Evolutionary conservation across 2,113 vertebrate species (phyloP).

Genomic region (Nesogale talazaci): DNA sequence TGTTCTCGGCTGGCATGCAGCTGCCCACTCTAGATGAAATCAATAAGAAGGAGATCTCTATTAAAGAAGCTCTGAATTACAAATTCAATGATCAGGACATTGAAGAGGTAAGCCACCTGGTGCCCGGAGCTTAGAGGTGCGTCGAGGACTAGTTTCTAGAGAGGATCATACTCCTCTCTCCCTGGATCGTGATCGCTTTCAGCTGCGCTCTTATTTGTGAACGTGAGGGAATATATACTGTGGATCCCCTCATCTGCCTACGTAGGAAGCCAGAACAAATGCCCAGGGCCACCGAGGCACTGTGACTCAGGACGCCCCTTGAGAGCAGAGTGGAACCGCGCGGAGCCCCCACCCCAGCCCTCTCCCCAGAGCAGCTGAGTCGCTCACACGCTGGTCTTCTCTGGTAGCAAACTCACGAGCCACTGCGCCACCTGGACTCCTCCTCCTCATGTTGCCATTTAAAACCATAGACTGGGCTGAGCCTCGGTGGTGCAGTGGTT

Average conservation of each 20-base stretch:
- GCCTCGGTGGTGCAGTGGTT: too few relatives aligned
- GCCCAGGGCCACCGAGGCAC: not conserved
- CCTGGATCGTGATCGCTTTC: not conserved
- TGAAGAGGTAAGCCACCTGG: slow-evolving; percentile 91
- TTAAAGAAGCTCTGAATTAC: slow-evolving; percentile 98
- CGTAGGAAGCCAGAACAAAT: not conserved
- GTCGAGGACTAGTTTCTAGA: not conserved
- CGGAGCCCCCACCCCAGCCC: not conserved
- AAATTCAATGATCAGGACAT: slow-evolving; percentile 99
- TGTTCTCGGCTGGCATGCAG: slow-evolving; percentile 97
- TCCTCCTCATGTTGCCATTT: slow-evolving; percentile 6
- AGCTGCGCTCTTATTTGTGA: not conserved
- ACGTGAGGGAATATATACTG: not conserved
- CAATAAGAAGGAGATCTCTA: slow-evolving; percentile 97
- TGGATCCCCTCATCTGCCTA: not conserved
- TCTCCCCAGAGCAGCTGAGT: not conserved
- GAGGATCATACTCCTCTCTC: not conserved
- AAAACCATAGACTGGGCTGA: slow-evolving; percentile 17
- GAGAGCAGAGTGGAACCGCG: not conserved
- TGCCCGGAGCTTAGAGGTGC: not conserved
- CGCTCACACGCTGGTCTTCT: not conserved
- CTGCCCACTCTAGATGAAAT: slow-evolving; percentile 98
- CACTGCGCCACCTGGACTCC: not conserved
- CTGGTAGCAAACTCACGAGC: not conserved
- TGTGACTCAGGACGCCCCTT: not conserved